Base-by-base conservation (phyloP, 2,113 vertebrate genomes). In the Alexandromys fortis region DNA sequence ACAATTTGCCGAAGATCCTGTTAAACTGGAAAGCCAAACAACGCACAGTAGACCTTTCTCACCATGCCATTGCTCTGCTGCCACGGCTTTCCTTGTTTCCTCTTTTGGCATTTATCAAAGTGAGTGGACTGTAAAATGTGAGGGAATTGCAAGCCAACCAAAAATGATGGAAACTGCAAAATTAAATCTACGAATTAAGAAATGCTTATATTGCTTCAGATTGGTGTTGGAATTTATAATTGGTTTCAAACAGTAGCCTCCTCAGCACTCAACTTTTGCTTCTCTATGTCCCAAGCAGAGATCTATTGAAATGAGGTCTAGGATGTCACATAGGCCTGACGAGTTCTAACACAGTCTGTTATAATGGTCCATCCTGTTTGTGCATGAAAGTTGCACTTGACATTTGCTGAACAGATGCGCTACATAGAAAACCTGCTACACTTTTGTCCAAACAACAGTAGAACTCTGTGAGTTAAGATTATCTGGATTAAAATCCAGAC, bases 401-500 rank as follows among this genome's bases (percentile, higher is more conserved):
- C 42, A 86, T 75, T 96, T 83, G 81, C 52, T 92, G 28, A 96
- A 47, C 45, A 86, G 6, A 28, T 33, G 55, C 52, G 70, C 52
- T 75, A 7, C 24, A 38, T 68, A 88, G 76, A 21, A 75, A 87
- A 4, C 17, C 30, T 83, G 95, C 30, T 93, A 13, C 35, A 83
- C 52, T 70, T 38, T 91, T 49, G 14, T 72, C 52, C 87, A 38
- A 95, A 96, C 33, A 45, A 11, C 47, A 47, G 38, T 86, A 88
- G 65, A 77, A 49, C 22, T 73, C 73, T 91, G 19, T 88, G 89
- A 68, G 35, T 73, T 73, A 49, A 61, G 52, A 73, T 89, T 94
- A 92, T 78, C 11, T 26, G 89, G 85, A 82, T 86, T 93, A 79
- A 87, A 89, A 70, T 42, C 52, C 55, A 63, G 89, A 91, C 17